Evolutionary conservation across 2,797 vertebrate species (phyloP).

Genomic region (Alexandromys oeconomus): DNA sequence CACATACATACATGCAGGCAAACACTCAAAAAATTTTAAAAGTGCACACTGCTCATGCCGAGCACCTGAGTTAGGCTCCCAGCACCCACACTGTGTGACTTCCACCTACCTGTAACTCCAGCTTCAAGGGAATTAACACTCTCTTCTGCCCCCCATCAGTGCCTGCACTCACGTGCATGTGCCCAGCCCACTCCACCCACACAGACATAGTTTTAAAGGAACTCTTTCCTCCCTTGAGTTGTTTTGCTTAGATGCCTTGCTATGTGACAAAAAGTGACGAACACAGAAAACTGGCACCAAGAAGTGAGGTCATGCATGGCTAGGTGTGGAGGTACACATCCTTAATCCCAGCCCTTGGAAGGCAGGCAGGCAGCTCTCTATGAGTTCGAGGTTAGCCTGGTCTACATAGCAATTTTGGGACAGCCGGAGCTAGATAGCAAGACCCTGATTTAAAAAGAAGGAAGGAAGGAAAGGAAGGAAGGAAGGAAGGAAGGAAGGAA

Average conservation of each 20-base stretch:
- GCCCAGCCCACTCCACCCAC: neutral
- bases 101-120: neutral
- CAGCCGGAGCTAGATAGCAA: neutral
- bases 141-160: neutral
- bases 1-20: neutral
- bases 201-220: neutral
- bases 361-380: too few species aligned
- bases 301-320: neutral
- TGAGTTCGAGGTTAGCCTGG: neutral
- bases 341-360: too few species aligned
- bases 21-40: neutral
- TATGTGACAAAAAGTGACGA: neutral
- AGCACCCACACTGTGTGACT: neutral
- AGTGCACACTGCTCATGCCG: neutral
- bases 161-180: neutral
- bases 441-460: neutral
- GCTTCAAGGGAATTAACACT: too few species aligned
- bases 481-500: too few species aligned
- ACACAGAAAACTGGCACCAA: neutral
- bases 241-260: neutral
- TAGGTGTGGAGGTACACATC: too few species aligned
- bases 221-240: neutral
- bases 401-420: neutral
- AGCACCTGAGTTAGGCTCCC: neutral
- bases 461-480: too few species aligned